Evolutionary conservation across 2,113 vertebrate species (phyloP).

Genomic region (Melierax canorus): DNA sequence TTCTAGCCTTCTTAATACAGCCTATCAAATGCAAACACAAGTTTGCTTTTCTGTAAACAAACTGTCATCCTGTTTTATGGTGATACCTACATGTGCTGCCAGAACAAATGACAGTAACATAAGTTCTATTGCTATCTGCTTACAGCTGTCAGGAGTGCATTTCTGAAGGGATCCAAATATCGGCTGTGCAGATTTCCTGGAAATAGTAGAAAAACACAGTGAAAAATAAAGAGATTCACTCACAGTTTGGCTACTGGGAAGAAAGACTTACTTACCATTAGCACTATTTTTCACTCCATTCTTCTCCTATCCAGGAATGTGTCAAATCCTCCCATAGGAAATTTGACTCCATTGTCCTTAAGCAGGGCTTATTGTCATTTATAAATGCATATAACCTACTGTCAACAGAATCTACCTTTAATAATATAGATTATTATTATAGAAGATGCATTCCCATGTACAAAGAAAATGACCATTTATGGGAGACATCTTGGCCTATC

Average conservation of each 20-base stretch:
- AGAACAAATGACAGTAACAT: neutral
- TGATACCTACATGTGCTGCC: neutral
- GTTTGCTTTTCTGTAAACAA: neutral
- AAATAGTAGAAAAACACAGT: neutral
- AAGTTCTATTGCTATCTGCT: neutral
- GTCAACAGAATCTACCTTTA: neutral
- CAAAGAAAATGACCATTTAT: neutral
- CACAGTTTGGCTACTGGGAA: neutral
- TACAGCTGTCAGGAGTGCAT: neutral
- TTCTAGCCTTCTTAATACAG: neutral
- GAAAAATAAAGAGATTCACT: neutral
- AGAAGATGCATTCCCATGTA: neutral
- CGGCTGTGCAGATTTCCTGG: neutral
- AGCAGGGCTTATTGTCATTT: neutral
- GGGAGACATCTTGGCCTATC: neutral
- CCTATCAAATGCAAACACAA: neutral
- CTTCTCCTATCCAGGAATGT: neutral
- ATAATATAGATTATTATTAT: neutral
- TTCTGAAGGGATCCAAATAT: slow-evolving; percentile 3
- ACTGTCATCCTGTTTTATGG: neutral
- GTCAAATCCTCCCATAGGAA: neutral
- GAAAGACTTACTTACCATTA: neutral
- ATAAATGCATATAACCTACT: neutral
- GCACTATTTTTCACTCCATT: neutral
- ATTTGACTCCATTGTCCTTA: neutral